Evolutionary conservation across 2,888 invertebrate species (phyloP), one percentile per base, ranked within the genome.

Genomic region (Ochlodes sylvanus): DNA sequence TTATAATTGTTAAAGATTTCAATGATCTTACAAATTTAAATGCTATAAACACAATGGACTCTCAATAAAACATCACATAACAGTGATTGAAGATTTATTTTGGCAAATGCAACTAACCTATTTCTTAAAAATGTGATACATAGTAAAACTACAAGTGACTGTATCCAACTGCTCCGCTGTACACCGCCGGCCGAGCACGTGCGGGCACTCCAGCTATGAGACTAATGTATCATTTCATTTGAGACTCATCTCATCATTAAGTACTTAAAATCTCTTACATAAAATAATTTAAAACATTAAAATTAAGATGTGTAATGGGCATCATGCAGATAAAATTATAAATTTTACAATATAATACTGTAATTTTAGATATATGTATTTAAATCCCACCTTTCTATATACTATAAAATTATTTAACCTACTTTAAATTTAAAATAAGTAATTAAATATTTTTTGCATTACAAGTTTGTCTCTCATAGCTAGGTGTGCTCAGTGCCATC

Each of bases 31-130:
- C 27, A 27, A 27, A 4, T 5, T 5, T 4, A 5, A 27, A 27
- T 27, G 27, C 2, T 27, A 27, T 27, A 27, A 2, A 27, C 27
- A n/a, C n/a, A n/a, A n/a, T n/a, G 27, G 27, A 27, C 2, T 27
- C 12, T 10, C 1, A 68, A 62, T 68, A 56, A 68, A 68, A 68
- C 56, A 62, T 21, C 44, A 21, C 15, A 72, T 80, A 90, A 91
- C 90, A 90, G 91, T 92, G 89, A 92, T 88, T 78, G 85, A 89
- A 91, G 87, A 89, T 92, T 92, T 92, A 92, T 92, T 92, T 92
- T 92, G 92, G 92, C 91, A 92, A 92, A 92, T 92, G 87, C 88
- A 87, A 88, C 89, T 92, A 92, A 85, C 89, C 90, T 92, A 92
- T 80, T 88, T 82, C 80, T 83, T 83, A 75, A 82, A 89, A 87